Percentiles rank a stretch among this genome's conserved stretches.
phyloP scores from a whole-genome alignment of 2,797 vertebrate species.

The Rallus crepitans region DNA sequence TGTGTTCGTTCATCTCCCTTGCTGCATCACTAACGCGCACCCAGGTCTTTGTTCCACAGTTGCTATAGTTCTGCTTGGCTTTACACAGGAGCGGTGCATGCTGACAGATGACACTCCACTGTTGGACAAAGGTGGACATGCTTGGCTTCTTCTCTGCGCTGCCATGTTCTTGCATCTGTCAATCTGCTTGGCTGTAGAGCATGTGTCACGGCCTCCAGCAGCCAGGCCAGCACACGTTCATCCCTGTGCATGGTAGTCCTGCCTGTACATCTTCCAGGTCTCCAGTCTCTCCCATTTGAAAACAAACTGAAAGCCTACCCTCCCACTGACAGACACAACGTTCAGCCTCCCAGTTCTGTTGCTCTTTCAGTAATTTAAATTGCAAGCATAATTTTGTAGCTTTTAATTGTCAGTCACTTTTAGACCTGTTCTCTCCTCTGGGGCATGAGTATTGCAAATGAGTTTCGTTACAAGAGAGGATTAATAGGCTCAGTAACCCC shows the following conservation, averaged over 20 bases:
- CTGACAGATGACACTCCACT: neutral
- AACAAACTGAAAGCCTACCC: neutral
- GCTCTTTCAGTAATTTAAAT: slow-evolving; percentile 26
- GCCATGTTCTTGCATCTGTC: neutral
- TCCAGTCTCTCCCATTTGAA: neutral
- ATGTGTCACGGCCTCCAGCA: neutral
- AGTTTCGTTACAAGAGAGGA: slow-evolving; percentile 37
- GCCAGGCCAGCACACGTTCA: neutral
- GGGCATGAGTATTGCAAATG: slow-evolving; percentile 42
- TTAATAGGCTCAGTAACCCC: slow-evolving; percentile 30
- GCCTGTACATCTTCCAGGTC: neutral
- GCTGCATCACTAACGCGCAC: neutral
- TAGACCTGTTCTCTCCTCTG: slow-evolving; percentile 59
- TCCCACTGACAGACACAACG: neutral
- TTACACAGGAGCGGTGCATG: neutral
- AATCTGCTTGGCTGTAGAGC: neutral
- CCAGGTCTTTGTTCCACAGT: neutral
- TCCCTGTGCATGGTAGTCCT: neutral
- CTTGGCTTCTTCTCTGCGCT: neutral
- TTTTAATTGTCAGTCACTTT: slow-evolving; percentile 64
- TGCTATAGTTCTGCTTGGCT: neutral
- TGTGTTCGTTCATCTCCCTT: neutral
- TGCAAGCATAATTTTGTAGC: slow-evolving; percentile 18
- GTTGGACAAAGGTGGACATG: neutral
- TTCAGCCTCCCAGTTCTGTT: neutral